Evolutionary conservation across 2,888 invertebrate genomes (phyloP), one percentile per base, ranked within the genome.

Genomic region (Onthophagus sagittarius): DNA sequence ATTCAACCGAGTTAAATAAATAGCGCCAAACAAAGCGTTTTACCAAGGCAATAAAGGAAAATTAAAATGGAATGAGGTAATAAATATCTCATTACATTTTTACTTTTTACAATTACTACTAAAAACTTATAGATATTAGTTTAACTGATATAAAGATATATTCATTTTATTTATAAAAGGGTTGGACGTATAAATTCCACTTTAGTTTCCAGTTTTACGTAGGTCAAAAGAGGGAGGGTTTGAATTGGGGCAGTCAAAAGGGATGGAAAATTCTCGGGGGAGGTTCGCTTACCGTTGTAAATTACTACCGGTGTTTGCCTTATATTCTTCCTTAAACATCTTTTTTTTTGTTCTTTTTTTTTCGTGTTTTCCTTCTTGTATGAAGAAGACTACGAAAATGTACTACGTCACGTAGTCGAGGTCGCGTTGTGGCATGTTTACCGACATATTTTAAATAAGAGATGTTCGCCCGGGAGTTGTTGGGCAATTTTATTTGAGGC

Each of bases 291-390:
- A 79, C 77, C 76, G 78, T 23, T 23, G 23, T 79, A 80, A 80
- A 76, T 79, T 80, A 80, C 79, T 78, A 78, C 79, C 78, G 74
- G 78, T 79, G 79, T 78, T 79, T 78, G 80, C 74, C 77, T 78
- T 78, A 76, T 64, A 76, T 75, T 72, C 72, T 72, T 72, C 69
- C 39, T 63, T 23, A 23, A 23, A 23, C 23, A 23, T 2, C 23
- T 23, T 23, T 69, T 72, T 69, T 72, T 72, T n/a, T n/a, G n/a
- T n/a, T n/a, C n/a, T n/a, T n/a, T n/a, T n/a, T n/a, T n/a, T n/a
- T n/a, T n/a, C n/a, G n/a, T 69, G 69, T 69, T 72, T 72, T 72
- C 69, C 32, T 72, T 72, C 5, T 7, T 11, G 39, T 53, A 53
- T 53, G 39, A 23, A 23, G 39, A 4, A 53, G 39, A 11, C 11